Percentiles rank a stretch among this genome's conserved stretches.
Conservation (phyloP, 2,113 vertebrate species). For the Rostratula benghalensis region DNA sequence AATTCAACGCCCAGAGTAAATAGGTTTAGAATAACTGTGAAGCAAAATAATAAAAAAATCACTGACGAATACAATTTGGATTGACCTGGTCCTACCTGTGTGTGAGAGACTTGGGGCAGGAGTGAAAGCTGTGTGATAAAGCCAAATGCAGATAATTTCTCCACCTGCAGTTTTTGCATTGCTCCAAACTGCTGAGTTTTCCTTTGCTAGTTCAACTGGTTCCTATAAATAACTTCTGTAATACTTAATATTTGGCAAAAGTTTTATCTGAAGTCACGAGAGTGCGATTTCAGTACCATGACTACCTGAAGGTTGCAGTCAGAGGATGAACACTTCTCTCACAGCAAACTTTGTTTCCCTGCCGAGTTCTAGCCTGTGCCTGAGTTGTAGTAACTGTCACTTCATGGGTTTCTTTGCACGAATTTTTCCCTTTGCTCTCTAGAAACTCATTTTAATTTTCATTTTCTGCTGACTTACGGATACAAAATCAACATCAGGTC, state of each 20-base stretch:
- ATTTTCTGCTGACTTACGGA: not conserved
- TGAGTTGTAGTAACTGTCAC: not conserved
- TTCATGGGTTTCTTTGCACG: not conserved
- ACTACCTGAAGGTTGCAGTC: not conserved
- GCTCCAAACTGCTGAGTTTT: not conserved
- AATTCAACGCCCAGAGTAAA: not conserved
- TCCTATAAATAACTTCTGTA: not conserved
- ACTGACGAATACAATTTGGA: not conserved
- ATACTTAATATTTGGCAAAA: not conserved
- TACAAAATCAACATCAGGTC: not conserved
- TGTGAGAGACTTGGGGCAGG: not conserved
- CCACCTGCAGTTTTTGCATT: not conserved
- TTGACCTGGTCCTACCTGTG: not conserved
- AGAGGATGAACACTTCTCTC: not conserved
- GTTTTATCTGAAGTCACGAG: not conserved
- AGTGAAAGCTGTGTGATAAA: not conserved
- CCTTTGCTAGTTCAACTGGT: not conserved
- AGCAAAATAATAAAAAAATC: not conserved
- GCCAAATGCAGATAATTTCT: not conserved
- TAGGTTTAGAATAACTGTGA: not conserved
- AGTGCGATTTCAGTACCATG: not conserved
- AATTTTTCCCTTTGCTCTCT: not conserved
- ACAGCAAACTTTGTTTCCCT: not conserved
- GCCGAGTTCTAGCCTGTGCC: not conserved
- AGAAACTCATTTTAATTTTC: not conserved